Evolutionary conservation across 2,797 vertebrate species (phyloP).

Genomic region (Enteromius anoplus): DNA sequence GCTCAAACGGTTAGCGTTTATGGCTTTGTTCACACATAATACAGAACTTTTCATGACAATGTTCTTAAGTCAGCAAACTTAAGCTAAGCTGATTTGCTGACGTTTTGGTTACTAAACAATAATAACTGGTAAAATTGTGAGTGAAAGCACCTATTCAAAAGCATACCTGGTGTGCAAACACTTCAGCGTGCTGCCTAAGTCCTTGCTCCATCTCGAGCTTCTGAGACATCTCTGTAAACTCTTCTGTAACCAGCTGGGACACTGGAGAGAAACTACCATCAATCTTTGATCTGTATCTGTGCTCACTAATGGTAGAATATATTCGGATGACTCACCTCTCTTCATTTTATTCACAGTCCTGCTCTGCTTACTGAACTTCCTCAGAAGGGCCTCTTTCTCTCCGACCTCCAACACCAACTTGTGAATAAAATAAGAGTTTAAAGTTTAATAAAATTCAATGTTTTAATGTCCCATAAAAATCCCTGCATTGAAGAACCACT

Average conservation of each 20-base stretch:
- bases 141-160: not conserved
- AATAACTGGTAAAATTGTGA: not conserved
- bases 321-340: conserved; percentile 69
- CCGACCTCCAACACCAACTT: conserved; percentile 68
- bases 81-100: not conserved
- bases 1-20: not conserved
- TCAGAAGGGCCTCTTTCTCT: conserved; percentile 74
- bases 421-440: not conserved
- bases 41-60: not conserved
- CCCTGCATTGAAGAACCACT: not conserved
- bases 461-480: not conserved
- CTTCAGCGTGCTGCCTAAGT: conserved; percentile 79
- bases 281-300: not conserved
- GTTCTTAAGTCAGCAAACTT: not conserved
- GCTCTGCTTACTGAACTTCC: conserved; percentile 71
- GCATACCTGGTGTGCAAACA: conserved; percentile 80
- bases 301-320: not conserved
- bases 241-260: conserved; percentile 78
- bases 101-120: not conserved
- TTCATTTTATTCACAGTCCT: conserved; percentile 77
- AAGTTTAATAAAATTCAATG: not conserved
- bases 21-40: not conserved
- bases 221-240: conserved; percentile 78
- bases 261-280: conserved; percentile 63
- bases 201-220: conserved; percentile 81